Conservation (phyloP, 2,797 vertebrate genomes). For the Muraenolepis orangiensis region DNA sequence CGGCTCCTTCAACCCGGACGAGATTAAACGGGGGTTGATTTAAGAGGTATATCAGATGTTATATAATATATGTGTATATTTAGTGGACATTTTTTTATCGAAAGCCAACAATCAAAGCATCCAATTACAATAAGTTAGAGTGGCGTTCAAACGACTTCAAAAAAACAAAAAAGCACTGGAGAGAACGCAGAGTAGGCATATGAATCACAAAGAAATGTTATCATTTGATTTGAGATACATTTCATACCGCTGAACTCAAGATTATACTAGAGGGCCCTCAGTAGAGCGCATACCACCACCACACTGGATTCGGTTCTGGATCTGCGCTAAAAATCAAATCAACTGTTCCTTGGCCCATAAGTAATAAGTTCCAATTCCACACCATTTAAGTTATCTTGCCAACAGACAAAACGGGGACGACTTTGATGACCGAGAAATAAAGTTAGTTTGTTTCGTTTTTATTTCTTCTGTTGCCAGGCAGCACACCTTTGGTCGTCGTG, state of each 20-base stretch:
- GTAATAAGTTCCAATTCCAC: too few relatives aligned
- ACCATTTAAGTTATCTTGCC: too few relatives aligned
- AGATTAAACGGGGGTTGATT: neutral
- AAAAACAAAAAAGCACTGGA: too few relatives aligned
- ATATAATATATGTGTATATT: neutral
- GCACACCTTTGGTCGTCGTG: neutral
- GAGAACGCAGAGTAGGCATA: neutral
- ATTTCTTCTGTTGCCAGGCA: neutral
- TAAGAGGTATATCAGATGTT: neutral
- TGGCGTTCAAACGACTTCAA: neutral
- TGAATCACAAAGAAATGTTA: neutral
- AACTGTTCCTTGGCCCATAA: too few relatives aligned
- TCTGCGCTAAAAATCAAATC: too few relatives aligned
- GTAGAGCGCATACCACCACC: too few relatives aligned
- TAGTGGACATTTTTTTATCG: neutral
- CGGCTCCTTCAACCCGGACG: neutral
- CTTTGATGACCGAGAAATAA: too few relatives aligned
- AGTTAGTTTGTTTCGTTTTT: too few relatives aligned
- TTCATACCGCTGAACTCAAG: neutral
- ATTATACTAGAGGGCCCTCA: too few relatives aligned
- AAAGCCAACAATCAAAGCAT: neutral
- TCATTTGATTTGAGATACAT: neutral
- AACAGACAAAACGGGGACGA: too few relatives aligned
- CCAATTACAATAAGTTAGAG: neutral
- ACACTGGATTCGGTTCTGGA: too few relatives aligned